A percentile compares a stretch with the other conserved stretches of the same genome.
Conservation (phyloP, 2,888 invertebrate species). For the Chouioia cunea region DNA sequence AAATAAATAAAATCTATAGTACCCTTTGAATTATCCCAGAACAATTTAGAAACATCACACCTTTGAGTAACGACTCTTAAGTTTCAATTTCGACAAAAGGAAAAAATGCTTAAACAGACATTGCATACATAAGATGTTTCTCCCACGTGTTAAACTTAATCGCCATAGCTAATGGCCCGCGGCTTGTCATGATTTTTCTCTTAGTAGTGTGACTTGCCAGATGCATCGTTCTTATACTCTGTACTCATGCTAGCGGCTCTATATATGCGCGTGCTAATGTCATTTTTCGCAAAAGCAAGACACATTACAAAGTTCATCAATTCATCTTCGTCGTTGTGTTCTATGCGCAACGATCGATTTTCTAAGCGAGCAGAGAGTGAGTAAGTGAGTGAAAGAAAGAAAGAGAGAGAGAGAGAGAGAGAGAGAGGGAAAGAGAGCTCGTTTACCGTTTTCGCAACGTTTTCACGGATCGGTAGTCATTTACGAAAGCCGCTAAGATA, state of each 20-base stretch:
- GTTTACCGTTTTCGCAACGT: neutral
- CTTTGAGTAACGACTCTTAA: no score
- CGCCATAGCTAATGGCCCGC: constrained; percentile 7
- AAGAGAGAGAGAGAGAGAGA: neutral
- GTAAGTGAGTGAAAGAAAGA: no score
- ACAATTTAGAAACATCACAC: no score
- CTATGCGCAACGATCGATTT: constrained; percentile 31
- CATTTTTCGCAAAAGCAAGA: constrained; percentile 34
- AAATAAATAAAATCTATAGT: no score
- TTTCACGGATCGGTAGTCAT: constrained; percentile 1
- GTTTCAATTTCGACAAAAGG: no score
- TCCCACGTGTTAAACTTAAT: constrained; percentile 15
- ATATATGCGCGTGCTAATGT: constrained; percentile 13
- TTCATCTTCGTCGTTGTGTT: constrained; percentile 34
- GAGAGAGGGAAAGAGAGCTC: neutral
- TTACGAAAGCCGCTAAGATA: constrained; percentile 17
- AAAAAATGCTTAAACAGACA: no score
- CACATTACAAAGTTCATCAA: constrained; percentile 40
- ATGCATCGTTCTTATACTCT: neutral
- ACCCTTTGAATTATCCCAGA: no score
- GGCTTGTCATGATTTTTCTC: neutral
- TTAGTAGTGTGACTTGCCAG: neutral
- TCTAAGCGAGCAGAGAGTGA: constrained; percentile 11
- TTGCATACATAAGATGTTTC: no score
- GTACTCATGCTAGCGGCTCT: no score